Percentiles rank a stretch among this genome's conserved stretches.
phyloP scores from a whole-genome alignment of 2,888 invertebrate species.

The Elysia crispata region DNA sequence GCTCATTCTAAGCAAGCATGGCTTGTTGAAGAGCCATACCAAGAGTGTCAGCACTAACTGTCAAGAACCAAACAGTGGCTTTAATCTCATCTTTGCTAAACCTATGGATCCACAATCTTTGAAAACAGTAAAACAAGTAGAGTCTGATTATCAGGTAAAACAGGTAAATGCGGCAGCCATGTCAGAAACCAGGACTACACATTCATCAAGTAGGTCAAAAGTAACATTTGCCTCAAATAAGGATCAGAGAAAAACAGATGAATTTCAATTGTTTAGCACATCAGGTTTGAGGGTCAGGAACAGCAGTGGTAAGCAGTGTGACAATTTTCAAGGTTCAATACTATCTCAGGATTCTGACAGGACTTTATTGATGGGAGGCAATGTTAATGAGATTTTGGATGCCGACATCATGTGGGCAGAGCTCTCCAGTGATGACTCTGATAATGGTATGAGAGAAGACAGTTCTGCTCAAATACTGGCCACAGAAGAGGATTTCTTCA shows the following conservation, averaged over 20 bases:
- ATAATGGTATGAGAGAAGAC: neutral
- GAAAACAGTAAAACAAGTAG: neutral
- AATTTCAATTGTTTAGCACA: too few species aligned
- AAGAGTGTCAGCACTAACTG: neutral
- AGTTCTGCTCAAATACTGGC: neutral
- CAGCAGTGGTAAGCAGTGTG: too few species aligned
- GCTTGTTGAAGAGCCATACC: neutral
- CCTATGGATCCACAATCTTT: neutral
- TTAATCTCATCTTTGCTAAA: too few species aligned
- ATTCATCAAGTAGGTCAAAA: neutral
- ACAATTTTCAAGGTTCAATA: too few species aligned
- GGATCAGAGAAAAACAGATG: neutral
- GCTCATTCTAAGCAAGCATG: slow-evolving; percentile 28
- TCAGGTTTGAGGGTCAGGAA: too few species aligned
- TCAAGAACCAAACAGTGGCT: slow-evolving; percentile 14
- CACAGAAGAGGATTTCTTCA: neutral
- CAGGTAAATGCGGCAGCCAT: neutral
- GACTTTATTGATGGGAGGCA: neutral
- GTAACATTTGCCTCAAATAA: slow-evolving; percentile 25
- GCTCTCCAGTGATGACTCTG: slow-evolving; percentile 27
- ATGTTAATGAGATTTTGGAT: neutral
- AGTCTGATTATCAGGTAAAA: neutral
- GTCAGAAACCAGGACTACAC: neutral
- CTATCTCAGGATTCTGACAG: too few species aligned
- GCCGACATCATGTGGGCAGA: slow-evolving; percentile 31